A percentile compares a stretch with the other conserved stretches of the same genome.
These are phyloP conservation scores for Potamarius usumacintae DNA, from an alignment of 2,113 vertebrate genomes.

Conservation along the genomic window DNA sequence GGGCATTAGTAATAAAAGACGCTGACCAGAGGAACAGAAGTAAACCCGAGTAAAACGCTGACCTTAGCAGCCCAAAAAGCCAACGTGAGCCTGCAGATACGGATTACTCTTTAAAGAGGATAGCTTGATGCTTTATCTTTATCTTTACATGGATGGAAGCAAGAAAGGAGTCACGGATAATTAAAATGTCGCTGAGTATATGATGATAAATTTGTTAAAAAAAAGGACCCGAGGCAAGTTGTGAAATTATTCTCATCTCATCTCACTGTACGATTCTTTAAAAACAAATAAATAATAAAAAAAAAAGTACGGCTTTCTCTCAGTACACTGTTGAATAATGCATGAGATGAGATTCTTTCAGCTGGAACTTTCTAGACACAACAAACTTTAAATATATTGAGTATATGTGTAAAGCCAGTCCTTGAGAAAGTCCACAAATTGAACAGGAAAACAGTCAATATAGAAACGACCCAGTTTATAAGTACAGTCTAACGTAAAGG, in stretches of 20 bases:
- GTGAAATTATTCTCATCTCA: conserved; percentile 13
- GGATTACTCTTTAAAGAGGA: conserved; percentile 19
- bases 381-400: conserved; percentile 18
- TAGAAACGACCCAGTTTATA: conserved; percentile 2
- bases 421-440: neutral
- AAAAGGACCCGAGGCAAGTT: conserved; percentile 12
- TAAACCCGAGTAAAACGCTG: neutral
- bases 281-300: neutral
- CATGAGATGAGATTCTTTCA: conserved; percentile 55
- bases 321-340: conserved; percentile 41
- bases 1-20: neutral
- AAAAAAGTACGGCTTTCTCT: conserved; percentile 5
- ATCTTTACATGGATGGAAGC: conserved; percentile 13
- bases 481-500: conserved; percentile 8
- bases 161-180: neutral
- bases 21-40: conserved; percentile 1
- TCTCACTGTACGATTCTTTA: neutral
- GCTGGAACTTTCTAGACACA: conserved; percentile 44
- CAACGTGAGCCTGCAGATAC: neutral
- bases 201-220: neutral
- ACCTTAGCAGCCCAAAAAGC: neutral
- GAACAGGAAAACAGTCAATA: neutral
- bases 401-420: neutral
- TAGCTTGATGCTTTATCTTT: neutral
- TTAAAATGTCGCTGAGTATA: conserved; percentile 2